Percentiles rank a stretch among this genome's conserved stretches.
Evolutionary conservation across 2,797 vertebrate species (phyloP).

Genomic region (Enteromius unitaeniatus): DNA sequence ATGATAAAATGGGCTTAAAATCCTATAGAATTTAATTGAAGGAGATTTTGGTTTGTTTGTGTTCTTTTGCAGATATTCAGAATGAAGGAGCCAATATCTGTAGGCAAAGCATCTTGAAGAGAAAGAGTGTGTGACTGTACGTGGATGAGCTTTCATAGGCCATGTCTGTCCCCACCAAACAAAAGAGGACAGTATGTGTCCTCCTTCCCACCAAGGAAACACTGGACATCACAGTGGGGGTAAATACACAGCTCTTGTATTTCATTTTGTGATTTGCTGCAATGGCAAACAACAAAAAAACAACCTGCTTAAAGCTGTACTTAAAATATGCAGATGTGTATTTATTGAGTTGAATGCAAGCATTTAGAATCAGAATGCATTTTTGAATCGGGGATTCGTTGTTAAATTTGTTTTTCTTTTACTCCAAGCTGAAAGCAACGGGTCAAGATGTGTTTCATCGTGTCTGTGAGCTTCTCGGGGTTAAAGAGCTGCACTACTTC

Average conservation of each 20-base stretch:
- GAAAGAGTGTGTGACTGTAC: not conserved
- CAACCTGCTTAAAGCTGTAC: not conserved
- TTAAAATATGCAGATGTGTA: not conserved
- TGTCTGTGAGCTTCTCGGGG: slow-evolving; percentile 80
- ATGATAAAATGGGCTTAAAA: not conserved
- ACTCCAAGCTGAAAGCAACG: slow-evolving; percentile 84
- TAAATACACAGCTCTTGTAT: slow-evolving; percentile 69
- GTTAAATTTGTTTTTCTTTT: not conserved
- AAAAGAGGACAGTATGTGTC: slow-evolving; percentile 83
- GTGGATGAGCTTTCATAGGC: slow-evolving; percentile 27
- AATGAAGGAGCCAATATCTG: slow-evolving; percentile 35
- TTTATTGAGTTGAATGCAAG: not conserved
- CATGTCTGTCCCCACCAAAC: slow-evolving; percentile 75
- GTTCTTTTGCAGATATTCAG: slow-evolving; percentile 36
- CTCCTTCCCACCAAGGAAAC: slow-evolving; percentile 87
- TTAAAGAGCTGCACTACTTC: slow-evolving; percentile 89
- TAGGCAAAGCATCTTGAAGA: slow-evolving; percentile 22
- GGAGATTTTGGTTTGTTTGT: not conserved
- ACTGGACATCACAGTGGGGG: slow-evolving; percentile 82
- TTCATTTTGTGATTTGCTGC: not conserved
- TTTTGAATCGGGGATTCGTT: slow-evolving; percentile 18
- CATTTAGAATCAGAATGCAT: not conserved
- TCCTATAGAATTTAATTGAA: not conserved
- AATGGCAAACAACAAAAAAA: not conserved
- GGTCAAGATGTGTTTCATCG: slow-evolving; percentile 86